Base-by-base conservation (phyloP, 1,140 invertebrate species). In the Delia radicum region DNA sequence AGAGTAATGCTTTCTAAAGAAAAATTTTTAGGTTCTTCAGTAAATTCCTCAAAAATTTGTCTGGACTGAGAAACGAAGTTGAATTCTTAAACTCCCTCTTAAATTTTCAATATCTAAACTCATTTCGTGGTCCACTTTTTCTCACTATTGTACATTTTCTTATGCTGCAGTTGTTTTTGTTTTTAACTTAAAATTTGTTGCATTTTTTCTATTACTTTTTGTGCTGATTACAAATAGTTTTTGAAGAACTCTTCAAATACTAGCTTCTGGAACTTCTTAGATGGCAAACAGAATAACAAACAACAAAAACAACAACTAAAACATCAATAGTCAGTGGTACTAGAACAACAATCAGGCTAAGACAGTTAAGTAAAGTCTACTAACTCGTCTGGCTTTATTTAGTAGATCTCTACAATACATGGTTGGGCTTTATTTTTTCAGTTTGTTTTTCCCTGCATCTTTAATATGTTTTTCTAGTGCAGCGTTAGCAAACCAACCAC, bases 321-420 rank as follows among this genome's bases (percentile, higher is more conserved):
- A 69, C 65, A 69, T 33, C 65, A 69, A 69, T 31, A 31, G 28
- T 24, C n/a, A 31, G 63, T 33, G 29, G 29, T 24, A 69, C 65
- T 69, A 33, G 65, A 69, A 31, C 65, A 21, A 21, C 65, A 69
- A 69, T 33, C 65, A 69, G 65, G 65, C 65, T 69, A 69, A 37
- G 29, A 69, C 29, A 33, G 15, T 69, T 69, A 69, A 37, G 29
- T 69, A 69, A 69, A 69, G 65, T 69, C 65, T 69, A 24, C n/a
- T 31, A 69, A 33, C 29, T 10, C 24, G 65, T 55, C 48, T 55
- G 48, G 48, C 48, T 55, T 55, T 55, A 55, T 55, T 55, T 55
- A 55, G 18, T 7, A 55, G 24, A 55, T 55, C 48, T 55, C n/a
- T 55, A 5, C 7, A 21, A 8, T 55, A 55, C 1, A 21, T 55